Conservation (phyloP, 2,113 vertebrate species). For the Hiodon alosoides region DNA sequence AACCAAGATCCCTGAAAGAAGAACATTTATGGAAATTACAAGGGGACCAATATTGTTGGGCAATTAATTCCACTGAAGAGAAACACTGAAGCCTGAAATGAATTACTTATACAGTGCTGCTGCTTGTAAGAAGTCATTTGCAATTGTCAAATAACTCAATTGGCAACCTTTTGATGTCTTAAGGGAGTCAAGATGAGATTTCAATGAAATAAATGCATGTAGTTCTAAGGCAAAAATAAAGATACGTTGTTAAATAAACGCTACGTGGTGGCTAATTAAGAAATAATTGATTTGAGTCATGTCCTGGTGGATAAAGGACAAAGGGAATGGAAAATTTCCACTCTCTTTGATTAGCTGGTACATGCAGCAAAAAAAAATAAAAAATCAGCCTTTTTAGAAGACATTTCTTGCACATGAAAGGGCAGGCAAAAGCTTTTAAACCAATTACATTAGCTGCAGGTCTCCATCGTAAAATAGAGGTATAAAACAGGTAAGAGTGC, state of each 20-base stretch:
- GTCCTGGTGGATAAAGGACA: conserved; percentile 2
- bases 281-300: not conserved
- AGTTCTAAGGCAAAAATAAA: not conserved
- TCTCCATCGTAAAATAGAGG: not conserved
- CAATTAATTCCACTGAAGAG: not conserved
- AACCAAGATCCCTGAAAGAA: not conserved
- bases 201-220: not conserved
- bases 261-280: conserved; percentile 2
- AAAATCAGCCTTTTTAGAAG: conserved; percentile 12
- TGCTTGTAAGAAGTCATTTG: not conserved
- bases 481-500: not conserved
- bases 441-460: conserved; percentile 2
- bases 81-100: not conserved
- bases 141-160: not conserved
- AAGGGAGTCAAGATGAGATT: not conserved
- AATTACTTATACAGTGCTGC: not conserved
- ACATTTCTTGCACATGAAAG: not conserved
- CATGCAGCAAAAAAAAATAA: not conserved
- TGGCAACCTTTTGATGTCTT: not conserved
- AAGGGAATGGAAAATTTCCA: not conserved
- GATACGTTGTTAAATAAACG: not conserved
- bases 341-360: conserved; percentile 1
- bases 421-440: conserved; percentile 4
- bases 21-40: not conserved
- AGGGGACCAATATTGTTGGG: not conserved